These are phyloP conservation scores for Ernsta delagoae DNA, from an alignment of 2,888 invertebrate species.

Conservation along the genomic window DNA sequence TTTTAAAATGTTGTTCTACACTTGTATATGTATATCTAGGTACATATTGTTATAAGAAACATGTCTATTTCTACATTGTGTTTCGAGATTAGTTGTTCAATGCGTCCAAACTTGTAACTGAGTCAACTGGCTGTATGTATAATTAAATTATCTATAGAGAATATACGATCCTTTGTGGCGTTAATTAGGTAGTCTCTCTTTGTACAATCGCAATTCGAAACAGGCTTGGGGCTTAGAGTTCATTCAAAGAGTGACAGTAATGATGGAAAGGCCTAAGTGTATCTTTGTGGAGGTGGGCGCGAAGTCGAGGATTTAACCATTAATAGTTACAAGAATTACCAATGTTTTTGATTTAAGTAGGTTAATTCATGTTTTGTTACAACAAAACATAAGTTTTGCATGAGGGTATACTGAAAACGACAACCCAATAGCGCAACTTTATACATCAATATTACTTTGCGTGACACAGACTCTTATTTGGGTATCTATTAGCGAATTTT, in stretches of 20 bases:
- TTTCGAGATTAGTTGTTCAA: background rate
- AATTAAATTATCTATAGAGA: slow-evolving; percentile 2
- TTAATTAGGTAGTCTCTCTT: background rate
- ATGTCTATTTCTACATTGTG: background rate
- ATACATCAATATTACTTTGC: background rate
- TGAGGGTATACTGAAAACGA: too few relatives aligned
- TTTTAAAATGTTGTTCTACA: too few relatives aligned
- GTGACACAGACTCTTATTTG: too few relatives aligned
- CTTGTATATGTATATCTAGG: too few relatives aligned
- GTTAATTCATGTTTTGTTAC: background rate
- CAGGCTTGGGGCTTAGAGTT: background rate
- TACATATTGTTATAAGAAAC: too few relatives aligned
- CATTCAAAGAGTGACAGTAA: background rate
- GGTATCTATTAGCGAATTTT: too few relatives aligned
- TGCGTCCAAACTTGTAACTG: background rate
- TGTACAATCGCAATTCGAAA: background rate
- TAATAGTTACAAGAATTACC: too few relatives aligned
- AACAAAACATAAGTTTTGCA: too few relatives aligned
- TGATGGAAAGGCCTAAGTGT: background rate
- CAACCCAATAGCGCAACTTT: background rate
- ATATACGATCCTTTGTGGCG: background rate
- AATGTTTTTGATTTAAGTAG: too few relatives aligned
- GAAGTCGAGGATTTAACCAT: background rate
- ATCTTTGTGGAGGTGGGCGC: background rate
- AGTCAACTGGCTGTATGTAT: background rate